Percentiles rank a stretch among this genome's conserved stretches.
Conservation (phyloP, 2,113 vertebrate species). For the Rhizomys pruinosus region DNA sequence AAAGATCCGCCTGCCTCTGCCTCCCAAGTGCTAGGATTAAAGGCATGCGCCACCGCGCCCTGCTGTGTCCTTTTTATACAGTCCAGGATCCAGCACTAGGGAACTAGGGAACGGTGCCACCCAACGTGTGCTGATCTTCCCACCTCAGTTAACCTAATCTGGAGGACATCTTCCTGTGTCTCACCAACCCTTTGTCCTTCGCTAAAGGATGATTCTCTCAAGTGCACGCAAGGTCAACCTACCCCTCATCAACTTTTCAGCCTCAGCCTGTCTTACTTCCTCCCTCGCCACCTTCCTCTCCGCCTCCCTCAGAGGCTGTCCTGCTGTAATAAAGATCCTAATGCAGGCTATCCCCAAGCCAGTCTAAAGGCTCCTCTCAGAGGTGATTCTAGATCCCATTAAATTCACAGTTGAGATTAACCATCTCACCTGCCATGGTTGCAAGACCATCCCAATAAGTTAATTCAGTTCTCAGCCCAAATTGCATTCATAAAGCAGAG, state of each 20-base stretch:
- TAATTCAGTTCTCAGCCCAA: too few species aligned
- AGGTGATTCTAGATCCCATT: neutral
- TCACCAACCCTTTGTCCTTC: neutral
- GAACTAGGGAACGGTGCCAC: neutral
- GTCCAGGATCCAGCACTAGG: neutral
- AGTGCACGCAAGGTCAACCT: neutral
- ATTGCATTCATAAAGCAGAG: neutral
- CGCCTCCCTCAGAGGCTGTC: neutral
- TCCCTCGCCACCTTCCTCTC: neutral
- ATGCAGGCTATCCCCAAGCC: neutral
- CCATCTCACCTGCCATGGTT: neutral
- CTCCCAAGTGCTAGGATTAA: too few species aligned
- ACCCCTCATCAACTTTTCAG: neutral
- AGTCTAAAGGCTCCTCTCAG: too few species aligned
- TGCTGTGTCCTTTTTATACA: neutral
- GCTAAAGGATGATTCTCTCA: neutral
- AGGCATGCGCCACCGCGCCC: too few species aligned
- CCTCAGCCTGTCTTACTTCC: neutral
- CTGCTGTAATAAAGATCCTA: constrained; percentile 24
- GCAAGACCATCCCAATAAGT: neutral
- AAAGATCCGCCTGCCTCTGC: neutral
- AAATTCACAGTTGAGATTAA: neutral
- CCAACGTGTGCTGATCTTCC: neutral
- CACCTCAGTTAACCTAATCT: neutral
- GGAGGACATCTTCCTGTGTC: constrained; percentile 68